A percentile compares a stretch with the other conserved stretches of the same genome.
Evolutionary conservation across 92 coral and sea anemone genomes (phyloP).

Genomic region (Pocillopora meandrina): DNA sequence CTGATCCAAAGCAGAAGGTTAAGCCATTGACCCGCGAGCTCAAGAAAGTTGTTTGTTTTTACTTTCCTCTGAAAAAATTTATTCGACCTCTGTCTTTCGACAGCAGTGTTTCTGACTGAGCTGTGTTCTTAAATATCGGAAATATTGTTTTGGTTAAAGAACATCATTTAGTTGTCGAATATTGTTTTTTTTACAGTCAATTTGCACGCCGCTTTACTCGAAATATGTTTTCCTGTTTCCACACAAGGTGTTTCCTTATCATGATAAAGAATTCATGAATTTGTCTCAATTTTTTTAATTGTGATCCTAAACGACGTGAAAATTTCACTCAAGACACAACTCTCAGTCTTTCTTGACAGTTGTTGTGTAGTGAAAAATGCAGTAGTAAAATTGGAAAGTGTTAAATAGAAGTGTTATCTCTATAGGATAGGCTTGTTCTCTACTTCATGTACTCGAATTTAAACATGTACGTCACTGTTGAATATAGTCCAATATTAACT

Average conservation of each 20-base stretch:
- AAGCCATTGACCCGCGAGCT: background rate
- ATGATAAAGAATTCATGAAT: constrained; percentile 21
- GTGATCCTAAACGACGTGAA: background rate
- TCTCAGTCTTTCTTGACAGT: no score
- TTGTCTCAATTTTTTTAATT: background rate
- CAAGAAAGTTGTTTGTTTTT: constrained; percentile 29
- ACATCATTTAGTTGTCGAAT: background rate
- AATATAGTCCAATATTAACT: no score
- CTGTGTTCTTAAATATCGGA: background rate
- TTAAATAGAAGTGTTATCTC: no score
- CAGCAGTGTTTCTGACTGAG: background rate
- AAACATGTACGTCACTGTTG: no score
- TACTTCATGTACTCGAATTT: no score
- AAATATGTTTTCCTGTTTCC: background rate
- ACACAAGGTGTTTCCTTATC: background rate
- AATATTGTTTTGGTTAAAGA: background rate
- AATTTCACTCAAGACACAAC: background rate
- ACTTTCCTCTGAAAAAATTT: background rate
- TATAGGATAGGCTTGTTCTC: no score
- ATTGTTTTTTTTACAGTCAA: no score
- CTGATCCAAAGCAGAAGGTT: background rate
- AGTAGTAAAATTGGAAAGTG: no score
- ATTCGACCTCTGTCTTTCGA: background rate
- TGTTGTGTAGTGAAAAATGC: no score
- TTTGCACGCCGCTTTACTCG: background rate